Evolutionary conservation across 2,113 vertebrate species (phyloP), one percentile per base, ranked within the genome.

Genomic region (Alligator sinensis): DNA sequence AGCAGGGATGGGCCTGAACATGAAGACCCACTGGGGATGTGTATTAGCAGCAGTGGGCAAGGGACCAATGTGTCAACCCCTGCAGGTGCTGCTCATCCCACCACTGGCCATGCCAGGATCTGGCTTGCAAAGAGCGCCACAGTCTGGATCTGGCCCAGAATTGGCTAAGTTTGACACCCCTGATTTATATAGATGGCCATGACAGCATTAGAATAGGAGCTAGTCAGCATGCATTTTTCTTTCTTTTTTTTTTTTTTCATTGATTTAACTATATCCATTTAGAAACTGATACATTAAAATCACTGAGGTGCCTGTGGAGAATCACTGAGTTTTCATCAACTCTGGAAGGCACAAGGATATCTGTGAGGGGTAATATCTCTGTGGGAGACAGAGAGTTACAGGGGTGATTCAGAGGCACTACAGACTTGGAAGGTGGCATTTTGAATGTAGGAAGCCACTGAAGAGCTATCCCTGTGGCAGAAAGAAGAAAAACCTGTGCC

Each of bases 281-380:
- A 0, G 0, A 85, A 92, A 62, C 54, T 76, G 47, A 60, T 72
- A 80, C 2, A 68, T 55, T 83, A 5, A 5, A 88, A 19, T 61
- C 77, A 66, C 82, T 81, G 91, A n/a, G 38, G 85, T 66, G 55
- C 54, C 82, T 93, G 57, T 93, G 81, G 91, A 15, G 79, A 92
- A 90, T 80, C 86, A 77, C 89, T 68, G 80, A 92, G 80, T 57
- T 68, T 58, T 47, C 6, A 58, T 87, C 77, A 82, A 54, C 47
- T 82, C 90, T 83, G 55, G 63, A 28, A 38, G 34, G 78, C 70
- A 47, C 25, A 81, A 68, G 38, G 80, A 66, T 89, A 22, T 68
- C 80, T 78, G 22, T 21, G 7, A 66, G 15, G n/a, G 55, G 34
- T 55, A 19, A 11, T 63, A 63, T 25, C 16, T 60, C 58, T 76